Percentiles rank a stretch among this genome's conserved stretches.
These are phyloP conservation scores for Molossus alvarezi DNA, from an alignment of 2,797 vertebrate species.

Conservation along the genomic window DNA sequence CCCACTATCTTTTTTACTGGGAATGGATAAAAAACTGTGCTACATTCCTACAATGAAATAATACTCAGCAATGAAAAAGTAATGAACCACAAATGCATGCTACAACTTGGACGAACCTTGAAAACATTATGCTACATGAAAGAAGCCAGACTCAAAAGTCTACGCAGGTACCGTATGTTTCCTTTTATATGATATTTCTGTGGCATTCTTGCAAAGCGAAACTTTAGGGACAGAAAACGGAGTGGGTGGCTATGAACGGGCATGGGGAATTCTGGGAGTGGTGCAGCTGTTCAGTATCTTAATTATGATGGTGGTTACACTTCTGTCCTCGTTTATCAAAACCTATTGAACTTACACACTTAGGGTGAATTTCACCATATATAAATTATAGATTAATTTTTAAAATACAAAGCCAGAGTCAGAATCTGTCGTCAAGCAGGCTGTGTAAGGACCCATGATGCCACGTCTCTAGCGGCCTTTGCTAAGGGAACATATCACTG, in stretches of 20 bases:
- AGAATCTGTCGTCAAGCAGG: not conserved
- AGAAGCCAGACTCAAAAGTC: not conserved
- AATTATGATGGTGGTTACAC: not conserved
- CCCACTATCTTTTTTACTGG: not conserved
- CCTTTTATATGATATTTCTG: not conserved
- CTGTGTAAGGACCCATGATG: not conserved
- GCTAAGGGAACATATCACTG: not conserved
- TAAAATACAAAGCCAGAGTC: not conserved
- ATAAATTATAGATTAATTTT: not conserved
- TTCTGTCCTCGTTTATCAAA: not conserved
- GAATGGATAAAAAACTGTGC: not conserved
- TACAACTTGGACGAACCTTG: not conserved
- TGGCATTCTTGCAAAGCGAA: not conserved
- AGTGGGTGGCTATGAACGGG: rapidly evolving
- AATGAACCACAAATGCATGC: not conserved
- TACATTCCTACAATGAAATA: not conserved
- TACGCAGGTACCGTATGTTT: not conserved
- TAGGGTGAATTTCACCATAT: not conserved
- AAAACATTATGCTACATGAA: not conserved
- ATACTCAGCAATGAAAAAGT: not conserved
- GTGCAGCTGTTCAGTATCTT: not conserved
- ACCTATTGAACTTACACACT: not conserved
- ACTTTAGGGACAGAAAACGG: not conserved
- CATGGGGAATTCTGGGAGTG: not conserved
- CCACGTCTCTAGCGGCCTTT: not conserved